phyloP scores from a whole-genome alignment of 2,888 invertebrate species.

The Synergus itoensis region DNA sequence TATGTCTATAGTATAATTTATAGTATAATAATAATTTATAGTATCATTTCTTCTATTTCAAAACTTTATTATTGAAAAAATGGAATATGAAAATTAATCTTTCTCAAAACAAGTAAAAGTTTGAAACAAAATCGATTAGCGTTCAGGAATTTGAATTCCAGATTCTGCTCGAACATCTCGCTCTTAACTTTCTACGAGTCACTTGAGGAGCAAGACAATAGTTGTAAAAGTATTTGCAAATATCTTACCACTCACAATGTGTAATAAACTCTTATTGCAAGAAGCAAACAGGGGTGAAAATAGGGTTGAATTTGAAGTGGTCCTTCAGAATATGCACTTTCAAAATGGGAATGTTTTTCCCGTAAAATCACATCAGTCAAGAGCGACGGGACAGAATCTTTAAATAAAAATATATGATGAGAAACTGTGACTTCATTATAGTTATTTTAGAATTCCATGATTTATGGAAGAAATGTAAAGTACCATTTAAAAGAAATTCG shows the following conservation, averaged over 20 bases:
- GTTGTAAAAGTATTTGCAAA: conserved; percentile 32
- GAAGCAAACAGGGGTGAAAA: conserved; percentile 19
- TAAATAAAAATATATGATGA: neutral
- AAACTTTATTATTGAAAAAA: neutral
- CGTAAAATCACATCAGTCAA: conserved; percentile 15
- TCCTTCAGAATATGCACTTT: conserved; percentile 29
- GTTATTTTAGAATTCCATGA: neutral
- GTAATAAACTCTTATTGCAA: conserved; percentile 34
- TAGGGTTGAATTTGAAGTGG: conserved; percentile 16
- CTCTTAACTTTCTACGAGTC: neutral
- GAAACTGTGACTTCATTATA: neutral
- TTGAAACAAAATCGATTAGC: neutral
- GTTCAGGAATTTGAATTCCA: neutral
- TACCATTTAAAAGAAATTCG: neutral
- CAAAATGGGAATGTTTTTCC: conserved; percentile 18
- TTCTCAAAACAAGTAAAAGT: neutral
- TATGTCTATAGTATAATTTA: no score
- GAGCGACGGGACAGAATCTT: neutral
- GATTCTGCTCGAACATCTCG: neutral
- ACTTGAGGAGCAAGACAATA: conserved; percentile 11
- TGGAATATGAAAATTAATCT: neutral
- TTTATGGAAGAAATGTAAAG: neutral
- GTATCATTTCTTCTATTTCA: no score
- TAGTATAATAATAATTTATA: no score
- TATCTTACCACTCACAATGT: conserved; percentile 38